A percentile compares a stretch with the other conserved stretches of the same genome.
phyloP scores from a whole-genome alignment of 1,140 invertebrate species.

The Drosophila punjabiensis region DNA sequence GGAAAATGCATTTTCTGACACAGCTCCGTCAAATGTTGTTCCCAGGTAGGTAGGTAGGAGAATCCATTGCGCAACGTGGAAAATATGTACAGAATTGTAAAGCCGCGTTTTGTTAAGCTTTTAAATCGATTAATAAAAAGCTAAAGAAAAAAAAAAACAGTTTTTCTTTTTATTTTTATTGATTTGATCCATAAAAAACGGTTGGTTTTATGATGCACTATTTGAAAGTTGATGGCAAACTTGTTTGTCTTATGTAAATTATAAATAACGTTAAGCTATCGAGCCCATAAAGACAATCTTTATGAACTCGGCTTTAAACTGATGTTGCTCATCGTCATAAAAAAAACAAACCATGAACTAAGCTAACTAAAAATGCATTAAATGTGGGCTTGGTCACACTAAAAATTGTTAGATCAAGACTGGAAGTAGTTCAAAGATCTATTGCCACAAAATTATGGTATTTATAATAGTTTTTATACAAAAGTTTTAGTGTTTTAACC shows the following conservation, averaged over 20 bases:
- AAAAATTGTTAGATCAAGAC: not conserved
- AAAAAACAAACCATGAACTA: not conserved
- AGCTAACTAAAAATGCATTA: not conserved
- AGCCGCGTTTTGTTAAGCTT: conserved; percentile 19
- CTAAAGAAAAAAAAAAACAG: not conserved
- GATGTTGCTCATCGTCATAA: not conserved
- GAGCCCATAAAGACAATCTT: conserved; percentile 19
- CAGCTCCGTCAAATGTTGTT: conserved; percentile 33
- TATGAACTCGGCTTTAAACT: conserved; percentile 5
- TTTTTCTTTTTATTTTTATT: not conserved
- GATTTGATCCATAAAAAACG: conserved; percentile 23
- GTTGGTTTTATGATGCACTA: conserved; percentile 12
- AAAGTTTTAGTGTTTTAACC: no score
- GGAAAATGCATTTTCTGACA: conserved; percentile 40
- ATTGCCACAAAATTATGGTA: not conserved
- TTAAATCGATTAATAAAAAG: conserved; percentile 29
- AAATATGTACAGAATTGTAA: conserved; percentile 15
- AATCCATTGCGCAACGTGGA: conserved; percentile 33
- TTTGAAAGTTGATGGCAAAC: conserved; percentile 9
- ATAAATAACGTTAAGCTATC: conserved; percentile 10
- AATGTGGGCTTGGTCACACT: not conserved
- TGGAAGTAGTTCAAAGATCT: not conserved
- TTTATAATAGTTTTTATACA: not conserved
- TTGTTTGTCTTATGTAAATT: conserved; percentile 36
- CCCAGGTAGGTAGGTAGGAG: conserved; percentile 43